phyloP scores from a whole-genome alignment of 2,888 invertebrate species.

The Vesta saturnalis region DNA sequence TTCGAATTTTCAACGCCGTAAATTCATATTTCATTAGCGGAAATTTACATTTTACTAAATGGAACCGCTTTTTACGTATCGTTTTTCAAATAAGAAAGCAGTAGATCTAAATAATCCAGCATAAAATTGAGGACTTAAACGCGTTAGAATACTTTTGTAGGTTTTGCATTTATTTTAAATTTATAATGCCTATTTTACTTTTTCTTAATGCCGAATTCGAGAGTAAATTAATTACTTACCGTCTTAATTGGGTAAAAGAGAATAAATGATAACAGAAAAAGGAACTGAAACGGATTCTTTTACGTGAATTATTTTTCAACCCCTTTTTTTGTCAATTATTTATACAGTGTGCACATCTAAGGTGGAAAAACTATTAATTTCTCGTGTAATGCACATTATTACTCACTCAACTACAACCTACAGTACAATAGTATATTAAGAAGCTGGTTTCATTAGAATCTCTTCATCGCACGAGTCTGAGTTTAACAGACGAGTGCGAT shows the following conservation, averaged over 20 bases:
- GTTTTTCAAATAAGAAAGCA: conserved; percentile 41
- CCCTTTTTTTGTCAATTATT: conserved; percentile 33
- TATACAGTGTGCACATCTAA: conserved; percentile 27
- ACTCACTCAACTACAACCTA: too few relatives aligned
- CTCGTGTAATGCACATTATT: conserved; percentile 36
- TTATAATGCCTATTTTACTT: conserved; percentile 32
- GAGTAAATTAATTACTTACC: conserved; percentile 30
- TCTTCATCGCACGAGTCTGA: too few relatives aligned
- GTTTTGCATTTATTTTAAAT: conserved; percentile 36
- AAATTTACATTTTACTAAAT: conserved; percentile 34
- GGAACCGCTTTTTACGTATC: conserved; percentile 31
- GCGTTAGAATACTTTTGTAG: conserved; percentile 28
- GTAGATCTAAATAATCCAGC: conserved; percentile 43
- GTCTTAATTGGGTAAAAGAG: conserved; percentile 29
- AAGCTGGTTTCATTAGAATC: too few relatives aligned
- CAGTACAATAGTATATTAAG: too few relatives aligned
- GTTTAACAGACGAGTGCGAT: too few relatives aligned
- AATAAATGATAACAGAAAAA: conserved; percentile 1
- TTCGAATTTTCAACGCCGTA: conserved; percentile 15
- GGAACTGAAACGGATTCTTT: conserved; percentile 14
- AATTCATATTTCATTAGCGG: conserved; percentile 37
- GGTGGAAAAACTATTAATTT: conserved; percentile 34
- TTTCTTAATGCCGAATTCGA: conserved; percentile 26
- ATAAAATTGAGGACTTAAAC: conserved; percentile 37
- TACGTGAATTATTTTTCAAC: conserved; percentile 22